Evolutionary conservation across 1,140 invertebrate species (phyloP).

Genomic region (Lethrus apterus): DNA sequence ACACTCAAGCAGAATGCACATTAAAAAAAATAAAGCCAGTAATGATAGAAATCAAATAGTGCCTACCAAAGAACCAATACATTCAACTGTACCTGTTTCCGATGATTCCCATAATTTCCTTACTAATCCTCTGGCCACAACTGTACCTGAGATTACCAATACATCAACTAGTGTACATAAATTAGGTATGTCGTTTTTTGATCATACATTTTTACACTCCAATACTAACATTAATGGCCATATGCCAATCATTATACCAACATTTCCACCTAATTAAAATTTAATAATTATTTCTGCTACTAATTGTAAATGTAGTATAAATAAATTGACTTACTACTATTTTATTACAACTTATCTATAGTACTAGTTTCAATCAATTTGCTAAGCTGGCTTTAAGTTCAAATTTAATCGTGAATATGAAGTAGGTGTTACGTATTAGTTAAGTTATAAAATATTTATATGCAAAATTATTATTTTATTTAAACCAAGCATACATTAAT

Average conservation of each 20-base stretch:
- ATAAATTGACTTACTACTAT: too few species aligned
- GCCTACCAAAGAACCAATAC: constrained; percentile 32
- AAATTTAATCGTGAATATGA: neutral
- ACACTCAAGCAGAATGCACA: constrained; percentile 39
- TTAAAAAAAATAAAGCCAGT: constrained; percentile 25
- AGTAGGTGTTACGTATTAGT: neutral
- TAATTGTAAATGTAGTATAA: too few species aligned
- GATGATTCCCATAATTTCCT: constrained; percentile 28
- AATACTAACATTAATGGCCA: constrained; percentile 35
- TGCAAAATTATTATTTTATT: neutral
- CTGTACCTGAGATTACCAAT: constrained; percentile 33
- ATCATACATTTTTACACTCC: constrained; percentile 38
- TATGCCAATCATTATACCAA: constrained; percentile 40
- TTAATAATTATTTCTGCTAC: too few species aligned
- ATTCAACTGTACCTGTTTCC: constrained; percentile 28
- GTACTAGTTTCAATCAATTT: neutral
- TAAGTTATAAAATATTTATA: neutral
- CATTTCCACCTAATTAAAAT: constrained; percentile 39
- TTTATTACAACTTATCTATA: neutral
- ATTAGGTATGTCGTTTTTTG: constrained; percentile 38
- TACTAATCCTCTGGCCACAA: constrained; percentile 27
- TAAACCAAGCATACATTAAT: neutral
- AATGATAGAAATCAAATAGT: constrained; percentile 20
- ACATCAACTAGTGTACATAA: constrained; percentile 35
- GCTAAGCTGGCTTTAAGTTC: neutral